A percentile compares a stretch with the other conserved stretches of the same genome.
Evolutionary conservation across 2,113 vertebrate genomes (phyloP).

Genomic region (Cyanocitta stelleri): DNA sequence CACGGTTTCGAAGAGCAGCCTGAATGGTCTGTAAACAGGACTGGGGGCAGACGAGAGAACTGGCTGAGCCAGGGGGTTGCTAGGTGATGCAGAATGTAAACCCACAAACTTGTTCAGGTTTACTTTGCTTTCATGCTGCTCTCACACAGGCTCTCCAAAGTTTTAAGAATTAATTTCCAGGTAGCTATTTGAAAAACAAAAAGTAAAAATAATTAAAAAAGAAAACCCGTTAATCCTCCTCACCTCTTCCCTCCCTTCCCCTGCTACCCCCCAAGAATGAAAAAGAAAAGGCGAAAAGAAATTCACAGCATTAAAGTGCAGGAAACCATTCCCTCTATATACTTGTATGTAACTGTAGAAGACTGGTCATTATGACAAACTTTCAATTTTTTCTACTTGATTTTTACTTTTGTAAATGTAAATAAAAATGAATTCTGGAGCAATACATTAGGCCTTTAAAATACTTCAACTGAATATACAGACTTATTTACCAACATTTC

Average conservation of each 20-base stretch:
- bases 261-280: background rate
- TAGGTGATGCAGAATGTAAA: slow-evolving; percentile 81
- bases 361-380: background rate
- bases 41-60: slow-evolving; percentile 75
- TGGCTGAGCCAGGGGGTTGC: slow-evolving; percentile 77
- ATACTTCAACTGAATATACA: background rate
- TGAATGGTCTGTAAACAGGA: slow-evolving; percentile 83
- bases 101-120: slow-evolving; percentile 79
- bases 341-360: background rate
- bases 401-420: background rate
- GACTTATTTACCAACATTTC: slow-evolving; percentile 12
- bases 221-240: background rate
- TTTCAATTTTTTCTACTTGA: background rate
- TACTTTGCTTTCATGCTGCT: slow-evolving; percentile 78
- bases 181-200: slow-evolving; percentile 57
- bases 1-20: slow-evolving; percentile 72
- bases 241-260: background rate
- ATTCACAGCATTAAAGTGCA: background rate
- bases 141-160: slow-evolving; percentile 76
- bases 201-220: slow-evolving; percentile 43
- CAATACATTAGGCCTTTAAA: background rate
- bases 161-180: slow-evolving; percentile 74
- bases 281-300: background rate
- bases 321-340: background rate
- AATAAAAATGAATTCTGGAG: background rate